Evolutionary conservation across 2,797 vertebrate genomes (phyloP).

Genomic region (Mallotus villosus): DNA sequence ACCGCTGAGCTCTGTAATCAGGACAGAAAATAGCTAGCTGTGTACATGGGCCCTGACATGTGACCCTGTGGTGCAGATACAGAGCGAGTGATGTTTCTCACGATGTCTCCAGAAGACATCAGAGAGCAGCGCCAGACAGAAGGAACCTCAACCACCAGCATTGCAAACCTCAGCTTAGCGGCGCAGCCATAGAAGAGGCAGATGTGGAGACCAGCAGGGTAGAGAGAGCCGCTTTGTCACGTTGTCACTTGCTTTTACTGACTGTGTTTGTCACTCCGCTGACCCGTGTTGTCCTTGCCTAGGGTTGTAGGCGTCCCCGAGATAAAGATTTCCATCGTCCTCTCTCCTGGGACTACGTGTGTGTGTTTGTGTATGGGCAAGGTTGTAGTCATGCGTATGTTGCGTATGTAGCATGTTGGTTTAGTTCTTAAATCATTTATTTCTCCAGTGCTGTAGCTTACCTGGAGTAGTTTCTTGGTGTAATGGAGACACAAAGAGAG

Average conservation of each 20-base stretch:
- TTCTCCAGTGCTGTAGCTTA: neutral
- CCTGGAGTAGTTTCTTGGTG: neutral
- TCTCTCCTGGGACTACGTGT: neutral
- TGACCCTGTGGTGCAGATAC: conserved; percentile 33
- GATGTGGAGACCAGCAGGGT: neutral
- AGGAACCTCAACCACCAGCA: neutral
- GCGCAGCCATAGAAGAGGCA: neutral
- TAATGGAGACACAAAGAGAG: neutral
- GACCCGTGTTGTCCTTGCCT: neutral
- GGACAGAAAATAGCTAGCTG: conserved; percentile 36
- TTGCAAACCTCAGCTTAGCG: neutral
- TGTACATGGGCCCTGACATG: conserved; percentile 44
- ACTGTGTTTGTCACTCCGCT: no score
- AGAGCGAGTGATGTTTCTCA: conserved; percentile 45
- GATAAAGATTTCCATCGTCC: neutral
- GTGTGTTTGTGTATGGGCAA: neutral
- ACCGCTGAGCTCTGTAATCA: conserved; percentile 57
- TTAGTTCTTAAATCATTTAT: neutral
- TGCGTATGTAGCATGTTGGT: neutral
- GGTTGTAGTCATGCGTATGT: neutral
- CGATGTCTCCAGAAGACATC: conserved; percentile 15
- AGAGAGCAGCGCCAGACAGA: neutral
- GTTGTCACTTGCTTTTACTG: no score
- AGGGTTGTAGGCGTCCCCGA: no score
- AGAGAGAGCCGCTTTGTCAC: neutral